These are phyloP conservation scores for Bombyx mori DNA, from an alignment of 1,140 invertebrate species.

Conservation along the genomic window DNA sequence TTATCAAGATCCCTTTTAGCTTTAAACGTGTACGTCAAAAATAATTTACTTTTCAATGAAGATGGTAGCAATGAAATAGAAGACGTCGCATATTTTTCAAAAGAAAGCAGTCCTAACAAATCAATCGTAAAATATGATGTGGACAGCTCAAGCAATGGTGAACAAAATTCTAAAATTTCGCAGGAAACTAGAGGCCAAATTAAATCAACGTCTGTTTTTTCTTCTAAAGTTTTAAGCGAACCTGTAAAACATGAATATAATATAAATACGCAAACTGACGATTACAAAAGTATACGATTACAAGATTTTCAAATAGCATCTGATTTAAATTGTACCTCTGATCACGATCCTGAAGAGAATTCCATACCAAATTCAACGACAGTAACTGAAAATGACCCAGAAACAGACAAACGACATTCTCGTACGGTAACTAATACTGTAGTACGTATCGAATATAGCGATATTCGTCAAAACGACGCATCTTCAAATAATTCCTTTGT, in stretches of 20 bases:
- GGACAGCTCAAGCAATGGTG: constrained; percentile 42
- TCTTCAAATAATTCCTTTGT: background rate
- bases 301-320: constrained; percentile 21
- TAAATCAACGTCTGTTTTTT: constrained; percentile 3
- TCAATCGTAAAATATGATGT: constrained; percentile 47
- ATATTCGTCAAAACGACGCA: background rate
- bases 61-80: constrained; percentile 28
- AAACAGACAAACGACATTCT: background rate
- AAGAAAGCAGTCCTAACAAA: constrained; percentile 54
- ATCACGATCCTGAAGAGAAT: background rate
- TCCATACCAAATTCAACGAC: background rate
- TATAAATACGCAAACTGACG: constrained; percentile 44
- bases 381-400: background rate
- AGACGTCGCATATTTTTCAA: constrained; percentile 54
- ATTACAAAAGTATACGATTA: constrained; percentile 48
- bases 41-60: constrained; percentile 53
- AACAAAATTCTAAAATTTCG: constrained; percentile 13
- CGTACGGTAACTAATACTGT: constrained; percentile 5
- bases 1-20: constrained; percentile 51
- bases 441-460: constrained; percentile 6
- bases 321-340: background rate
- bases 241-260: constrained; percentile 12
- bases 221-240: constrained; percentile 5
- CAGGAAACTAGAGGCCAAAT: background rate
- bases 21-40: constrained; percentile 54